Conservation (phyloP, 2,113 vertebrate genomes). For the Columba janthina region DNA sequence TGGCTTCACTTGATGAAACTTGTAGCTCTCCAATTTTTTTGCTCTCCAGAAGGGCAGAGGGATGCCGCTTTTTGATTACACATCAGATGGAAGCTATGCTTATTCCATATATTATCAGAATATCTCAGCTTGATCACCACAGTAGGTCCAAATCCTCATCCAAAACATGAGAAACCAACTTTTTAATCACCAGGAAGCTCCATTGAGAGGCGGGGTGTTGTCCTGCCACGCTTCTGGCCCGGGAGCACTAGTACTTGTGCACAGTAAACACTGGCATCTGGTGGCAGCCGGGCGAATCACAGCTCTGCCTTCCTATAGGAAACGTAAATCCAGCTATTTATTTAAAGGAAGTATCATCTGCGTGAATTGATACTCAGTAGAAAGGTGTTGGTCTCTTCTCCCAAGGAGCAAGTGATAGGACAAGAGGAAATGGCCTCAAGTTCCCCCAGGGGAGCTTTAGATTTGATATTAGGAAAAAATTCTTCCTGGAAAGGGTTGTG, state of each 20-base stretch:
- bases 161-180: not conserved
- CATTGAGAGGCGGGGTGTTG: rapidly evolving
- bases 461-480: too few species aligned
- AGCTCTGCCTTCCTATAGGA: not conserved
- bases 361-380: too few species aligned
- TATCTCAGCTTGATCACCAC: not conserved
- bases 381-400: not conserved
- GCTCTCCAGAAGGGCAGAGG: not conserved
- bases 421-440: too few species aligned
- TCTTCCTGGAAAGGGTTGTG: too few species aligned
- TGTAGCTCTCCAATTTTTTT: rapidly evolving
- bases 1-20: rapidly evolving
- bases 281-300: slow-evolving; percentile 38
- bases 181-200: too few species aligned
- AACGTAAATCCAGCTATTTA: not conserved
- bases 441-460: too few species aligned
- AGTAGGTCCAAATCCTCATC: not conserved
- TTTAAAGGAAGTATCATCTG: not conserved
- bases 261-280: slow-evolving; percentile 69
- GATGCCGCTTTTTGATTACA: not conserved
- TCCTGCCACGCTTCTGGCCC: not conserved
- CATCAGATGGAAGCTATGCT: too few species aligned
- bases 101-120: rapidly evolving
- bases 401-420: too few species aligned
- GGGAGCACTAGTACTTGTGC: not conserved